Conservation (phyloP, 2,888 invertebrate species). For the Apamea anceps region DNA sequence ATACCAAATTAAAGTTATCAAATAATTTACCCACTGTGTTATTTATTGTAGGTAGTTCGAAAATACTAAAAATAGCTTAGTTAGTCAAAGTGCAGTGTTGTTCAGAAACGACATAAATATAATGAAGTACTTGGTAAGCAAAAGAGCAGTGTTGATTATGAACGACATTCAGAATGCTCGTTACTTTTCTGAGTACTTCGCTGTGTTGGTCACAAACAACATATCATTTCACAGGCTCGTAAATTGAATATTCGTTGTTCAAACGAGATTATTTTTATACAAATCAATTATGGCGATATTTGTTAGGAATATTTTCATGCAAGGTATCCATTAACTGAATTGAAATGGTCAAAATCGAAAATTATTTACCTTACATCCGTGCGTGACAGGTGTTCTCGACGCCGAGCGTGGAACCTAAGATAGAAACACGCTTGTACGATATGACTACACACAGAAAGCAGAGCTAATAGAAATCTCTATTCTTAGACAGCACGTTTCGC, state of each 20-base stretch:
- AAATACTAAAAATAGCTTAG: not conserved
- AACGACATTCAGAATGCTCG: conserved; percentile 11
- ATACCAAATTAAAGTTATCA: not conserved
- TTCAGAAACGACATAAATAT: not conserved
- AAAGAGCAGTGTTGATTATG: conserved; percentile 2
- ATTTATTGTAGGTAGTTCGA: not conserved
- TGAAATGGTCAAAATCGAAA: conserved; percentile 2
- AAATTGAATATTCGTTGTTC: conserved; percentile 3
- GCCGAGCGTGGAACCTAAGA: too few relatives aligned
- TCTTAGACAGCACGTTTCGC: too few relatives aligned
- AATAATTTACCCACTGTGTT: not conserved
- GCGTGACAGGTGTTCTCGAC: conserved; percentile 10
- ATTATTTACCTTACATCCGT: conserved; percentile 21
- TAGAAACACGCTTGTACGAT: too few relatives aligned
- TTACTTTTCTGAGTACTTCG: conserved; percentile 5
- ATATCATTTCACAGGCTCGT: conserved; percentile 10
- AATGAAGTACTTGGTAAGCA: too few relatives aligned
- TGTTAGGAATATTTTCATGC: conserved; percentile 4
- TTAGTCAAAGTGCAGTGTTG: not conserved
- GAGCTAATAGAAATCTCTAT: too few relatives aligned
- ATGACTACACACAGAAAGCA: too few relatives aligned
- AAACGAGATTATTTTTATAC: conserved; percentile 6
- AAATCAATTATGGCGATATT: conserved; percentile 1
- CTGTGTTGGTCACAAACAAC: conserved; percentile 16
- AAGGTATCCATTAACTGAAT: conserved; percentile 1